phyloP scores from a whole-genome alignment of 2,113 vertebrate species.

The Brevimyrus niger region DNA sequence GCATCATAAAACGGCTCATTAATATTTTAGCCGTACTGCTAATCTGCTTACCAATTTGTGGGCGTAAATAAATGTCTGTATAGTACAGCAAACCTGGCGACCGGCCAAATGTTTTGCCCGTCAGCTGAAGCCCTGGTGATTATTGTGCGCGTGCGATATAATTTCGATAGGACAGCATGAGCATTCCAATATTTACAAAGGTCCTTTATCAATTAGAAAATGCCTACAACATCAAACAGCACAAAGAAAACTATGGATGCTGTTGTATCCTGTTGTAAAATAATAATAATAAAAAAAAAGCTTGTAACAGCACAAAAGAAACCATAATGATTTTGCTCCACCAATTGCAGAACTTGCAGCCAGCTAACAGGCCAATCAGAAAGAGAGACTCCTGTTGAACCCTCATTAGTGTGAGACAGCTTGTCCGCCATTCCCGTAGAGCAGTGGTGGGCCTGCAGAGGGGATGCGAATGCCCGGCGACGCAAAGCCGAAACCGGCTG shows the following conservation, averaged over 20 bases:
- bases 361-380: not conserved
- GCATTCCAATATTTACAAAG: not conserved
- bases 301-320: not conserved
- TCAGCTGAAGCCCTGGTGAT: too few species aligned
- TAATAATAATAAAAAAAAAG: not conserved
- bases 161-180: not conserved
- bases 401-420: not conserved
- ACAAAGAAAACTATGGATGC: not conserved
- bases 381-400: not conserved
- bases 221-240: not conserved
- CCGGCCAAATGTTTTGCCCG: too few species aligned
- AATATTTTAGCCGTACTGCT: too few species aligned
- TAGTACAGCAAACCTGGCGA: too few species aligned
- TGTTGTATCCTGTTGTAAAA: not conserved
- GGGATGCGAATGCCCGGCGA: not conserved
- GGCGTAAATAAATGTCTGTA: too few species aligned
- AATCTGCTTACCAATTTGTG: too few species aligned
- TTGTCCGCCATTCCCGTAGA: not conserved
- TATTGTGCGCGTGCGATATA: too few species aligned
- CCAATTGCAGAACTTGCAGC: not conserved
- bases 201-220: not conserved
- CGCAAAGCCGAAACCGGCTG: constrained; percentile 49
- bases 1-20: too few species aligned
- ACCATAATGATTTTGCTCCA: not conserved
- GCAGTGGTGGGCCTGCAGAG: not conserved